Percentiles rank a stretch among this genome's conserved stretches.
Conservation (phyloP, 2,888 invertebrate genomes). For the Nemoura dubitans region DNA sequence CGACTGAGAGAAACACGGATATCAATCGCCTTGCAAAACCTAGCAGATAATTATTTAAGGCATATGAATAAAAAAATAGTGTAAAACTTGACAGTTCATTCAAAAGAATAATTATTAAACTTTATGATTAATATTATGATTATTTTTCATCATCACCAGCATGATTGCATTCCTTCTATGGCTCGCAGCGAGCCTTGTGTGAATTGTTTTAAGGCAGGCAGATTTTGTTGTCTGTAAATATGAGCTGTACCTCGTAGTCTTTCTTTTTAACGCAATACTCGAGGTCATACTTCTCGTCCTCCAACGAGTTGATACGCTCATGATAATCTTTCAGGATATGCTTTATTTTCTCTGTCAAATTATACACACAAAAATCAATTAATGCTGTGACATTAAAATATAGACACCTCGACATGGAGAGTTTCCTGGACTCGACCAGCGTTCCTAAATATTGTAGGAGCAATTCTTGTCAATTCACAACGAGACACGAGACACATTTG, state of each 20-base stretch:
- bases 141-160: slow-evolving; percentile 3
- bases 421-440: not conserved
- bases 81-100: slow-evolving; percentile 34
- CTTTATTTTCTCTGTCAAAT: slow-evolving; percentile 75
- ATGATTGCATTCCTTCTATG: not conserved
- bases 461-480: not conserved
- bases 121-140: slow-evolving; percentile 31
- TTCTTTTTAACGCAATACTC: slow-evolving; percentile 98
- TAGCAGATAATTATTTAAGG: slow-evolving; percentile 26
- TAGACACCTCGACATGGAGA: not conserved
- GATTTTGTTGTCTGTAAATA: not conserved
- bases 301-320: slow-evolving; percentile 86
- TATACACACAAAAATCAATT: slow-evolving; percentile 28
- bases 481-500: not conserved
- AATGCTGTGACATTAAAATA: not conserved
- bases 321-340: slow-evolving; percentile 85
- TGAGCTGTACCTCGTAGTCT: slow-evolving; percentile 88
- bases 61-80: slow-evolving; percentile 20
- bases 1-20: not conserved
- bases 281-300: slow-evolving; percentile 97
- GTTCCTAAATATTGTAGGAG: not conserved
- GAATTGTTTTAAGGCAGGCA: slow-evolving; percentile 29
- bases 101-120: slow-evolving; percentile 30
- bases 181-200: not conserved
- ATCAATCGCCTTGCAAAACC: not conserved